Evolutionary conservation across 2,113 vertebrate genomes (phyloP).

Genomic region (Cryptotis parvus): DNA sequence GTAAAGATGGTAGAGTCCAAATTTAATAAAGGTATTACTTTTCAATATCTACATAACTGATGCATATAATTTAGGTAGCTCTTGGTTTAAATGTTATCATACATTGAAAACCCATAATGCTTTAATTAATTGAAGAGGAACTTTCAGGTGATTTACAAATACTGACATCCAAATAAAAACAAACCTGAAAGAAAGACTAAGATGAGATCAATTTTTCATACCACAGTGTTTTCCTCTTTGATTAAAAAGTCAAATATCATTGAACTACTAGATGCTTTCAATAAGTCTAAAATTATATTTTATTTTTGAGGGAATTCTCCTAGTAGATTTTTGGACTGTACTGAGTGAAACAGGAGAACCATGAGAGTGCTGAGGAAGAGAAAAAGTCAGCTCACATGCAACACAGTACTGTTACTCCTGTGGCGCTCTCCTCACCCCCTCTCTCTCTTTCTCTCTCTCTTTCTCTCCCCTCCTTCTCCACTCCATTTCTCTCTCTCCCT

Average conservation of each 20-base stretch:
- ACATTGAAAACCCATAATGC: slow-evolving; percentile 9
- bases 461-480: too few relatives aligned
- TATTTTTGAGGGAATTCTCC: too few relatives aligned
- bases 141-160: not conserved
- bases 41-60: slow-evolving; percentile 6
- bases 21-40: slow-evolving; percentile 39
- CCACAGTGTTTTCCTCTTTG: slow-evolving; percentile 18
- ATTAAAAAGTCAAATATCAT: slow-evolving; percentile 14
- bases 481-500: too few relatives aligned
- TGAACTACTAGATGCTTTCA: not conserved
- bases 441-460: too few relatives aligned
- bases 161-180: not conserved
- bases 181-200: slow-evolving; percentile 1
- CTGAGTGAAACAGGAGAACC: too few relatives aligned
- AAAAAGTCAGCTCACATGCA: too few relatives aligned
- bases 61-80: not conserved
- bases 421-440: too few relatives aligned
- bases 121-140: not conserved
- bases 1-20: slow-evolving; percentile 2
- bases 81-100: slow-evolving; percentile 39
- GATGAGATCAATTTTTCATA: slow-evolving; percentile 28
- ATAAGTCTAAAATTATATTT: not conserved
- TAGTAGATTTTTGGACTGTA: too few relatives aligned
- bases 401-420: too few relatives aligned
- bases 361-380: too few relatives aligned